Evolutionary conservation across 2,113 vertebrate genomes (phyloP), one percentile per base, ranked within the genome.

Genomic region (Calyptommatus sinebrachiatus): DNA sequence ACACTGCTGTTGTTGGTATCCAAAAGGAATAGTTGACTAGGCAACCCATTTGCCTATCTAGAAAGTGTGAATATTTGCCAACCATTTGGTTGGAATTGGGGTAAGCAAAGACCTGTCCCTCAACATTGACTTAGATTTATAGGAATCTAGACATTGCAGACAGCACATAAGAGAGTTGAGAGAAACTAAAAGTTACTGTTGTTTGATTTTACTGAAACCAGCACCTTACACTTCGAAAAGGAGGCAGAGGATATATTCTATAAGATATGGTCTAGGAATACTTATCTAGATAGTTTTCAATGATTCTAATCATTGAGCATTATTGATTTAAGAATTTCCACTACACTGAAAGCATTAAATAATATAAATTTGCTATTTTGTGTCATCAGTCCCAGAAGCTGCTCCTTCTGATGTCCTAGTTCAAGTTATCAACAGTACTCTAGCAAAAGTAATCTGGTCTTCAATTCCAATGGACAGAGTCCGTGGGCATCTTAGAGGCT

Each of bases 401-500:
- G 96, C 98, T 65, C 98, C 98, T 26, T 91, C 93, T 0, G 85
- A 96, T 2, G 95, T 97, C 3, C 88, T 90, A 0, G 97, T 98
- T 89, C 94, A 96, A 21, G 83, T 97, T 81, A 75, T 97, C 87
- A 99, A 99, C 94, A 96, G 95, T 92, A 97, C 96, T 0, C 80
- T 97, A 86, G 94, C 95, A 79, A 95, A 95, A 91, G 97, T 98
- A 84, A 96, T 87, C 90, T 99, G 98, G 98, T 92, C 90, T 3
- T 91, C 91, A 65, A 94, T 99, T 78, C 96, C 96, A 75, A 97
- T 97, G 92, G 97, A 99, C 92, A 96, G 96, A 93, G 92, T 99
- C 61, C 96, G 95, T 31, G 98, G 98, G 79, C 97, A 95, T 90
- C 95, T 99, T 83, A 95, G 92, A 91, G 98, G 98, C 91, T 99